Base-by-base conservation (phyloP, 1,140 invertebrate species). In the Cydia fagiglandana region DNA sequence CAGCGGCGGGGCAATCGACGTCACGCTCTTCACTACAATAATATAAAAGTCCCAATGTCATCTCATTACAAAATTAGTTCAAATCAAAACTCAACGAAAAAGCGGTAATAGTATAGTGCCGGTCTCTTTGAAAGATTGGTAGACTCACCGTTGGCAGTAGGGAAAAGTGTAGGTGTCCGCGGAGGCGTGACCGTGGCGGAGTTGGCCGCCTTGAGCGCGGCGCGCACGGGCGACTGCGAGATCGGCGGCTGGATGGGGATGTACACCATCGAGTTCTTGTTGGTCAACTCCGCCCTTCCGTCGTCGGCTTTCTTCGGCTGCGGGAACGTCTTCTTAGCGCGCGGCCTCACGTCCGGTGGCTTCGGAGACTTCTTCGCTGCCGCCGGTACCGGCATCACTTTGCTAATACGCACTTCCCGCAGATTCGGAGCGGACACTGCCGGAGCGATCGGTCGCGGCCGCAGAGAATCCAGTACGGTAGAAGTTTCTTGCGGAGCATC, bases 261-360 rank as follows among this genome's bases (percentile, higher is more conserved):
- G 75, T 93, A 93, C 73, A 93, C 91, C 91, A 93, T 93, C 0
- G 90, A 90, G 76, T 93, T 93, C 76, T 93, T 93, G 0, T 87
- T 80, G 38, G 87, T 92, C 61, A 93, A 76, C 28, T 91, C 89
- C 50, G 88, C 87, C 4, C 88, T 78, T 0, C 84, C 84, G 4
- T 92, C 89, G 6, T 89, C 88, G 6, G 84, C 73, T 68, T 90
- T 91, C 78, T 83, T 86, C 20, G 89, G 85, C 77, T 89, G 88
- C 0, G 88, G 88, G 75, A 90, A 91, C 4, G 87, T 85, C 76
- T 93, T 93, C 79, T 86, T 88, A 4, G 90, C 88, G 47, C 84
- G 79, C 9, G 87, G 84, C 24, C 84, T 77, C 0, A 83, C 64
- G 17, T 91, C 89, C 0, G 81, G n/a, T 3, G 78, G 64, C 47